Conservation (phyloP, 2,797 vertebrate species). For the Coreius guichenoti region DNA sequence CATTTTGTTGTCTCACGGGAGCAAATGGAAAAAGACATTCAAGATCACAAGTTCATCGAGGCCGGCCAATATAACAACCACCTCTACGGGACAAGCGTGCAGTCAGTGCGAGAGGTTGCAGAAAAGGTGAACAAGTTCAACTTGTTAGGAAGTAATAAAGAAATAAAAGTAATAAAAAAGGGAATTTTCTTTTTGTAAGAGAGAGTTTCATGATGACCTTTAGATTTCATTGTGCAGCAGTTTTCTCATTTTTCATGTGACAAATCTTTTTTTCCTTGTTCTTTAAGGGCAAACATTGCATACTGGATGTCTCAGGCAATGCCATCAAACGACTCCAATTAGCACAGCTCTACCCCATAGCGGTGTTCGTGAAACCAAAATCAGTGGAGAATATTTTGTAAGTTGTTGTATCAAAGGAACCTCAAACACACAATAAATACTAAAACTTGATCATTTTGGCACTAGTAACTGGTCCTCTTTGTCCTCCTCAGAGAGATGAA, state of each 20-base stretch:
- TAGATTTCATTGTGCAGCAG: background rate
- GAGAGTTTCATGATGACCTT: background rate
- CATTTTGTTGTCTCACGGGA: conserved; percentile 97
- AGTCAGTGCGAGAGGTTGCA: conserved; percentile 93
- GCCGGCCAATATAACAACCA: conserved; percentile 98
- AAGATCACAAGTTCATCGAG: conserved; percentile 98
- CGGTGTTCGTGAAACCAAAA: conserved; percentile 94
- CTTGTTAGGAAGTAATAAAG: conserved; percentile 25
- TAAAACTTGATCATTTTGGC: background rate
- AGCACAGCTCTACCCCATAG: conserved; percentile 91
- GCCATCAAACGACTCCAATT: conserved; percentile 96
- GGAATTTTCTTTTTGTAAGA: background rate
- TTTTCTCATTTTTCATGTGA: background rate
- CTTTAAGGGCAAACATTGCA: conserved; percentile 94
- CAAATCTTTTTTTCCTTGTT: background rate
- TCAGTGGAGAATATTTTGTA: conserved; percentile 94
- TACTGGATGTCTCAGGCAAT: conserved; percentile 97
- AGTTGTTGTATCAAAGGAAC: conserved; percentile 66
- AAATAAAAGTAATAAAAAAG: background rate
- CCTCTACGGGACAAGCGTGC: conserved; percentile 96
- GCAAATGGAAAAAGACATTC: conserved; percentile 97
- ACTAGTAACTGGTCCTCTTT: conserved; percentile 26
- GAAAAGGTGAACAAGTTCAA: conserved; percentile 83
- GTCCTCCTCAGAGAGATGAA: conserved; percentile 91
- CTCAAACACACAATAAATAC: background rate